Evolutionary conservation across 2,888 invertebrate genomes (phyloP).

Genomic region (Lacanobia wlatinum): DNA sequence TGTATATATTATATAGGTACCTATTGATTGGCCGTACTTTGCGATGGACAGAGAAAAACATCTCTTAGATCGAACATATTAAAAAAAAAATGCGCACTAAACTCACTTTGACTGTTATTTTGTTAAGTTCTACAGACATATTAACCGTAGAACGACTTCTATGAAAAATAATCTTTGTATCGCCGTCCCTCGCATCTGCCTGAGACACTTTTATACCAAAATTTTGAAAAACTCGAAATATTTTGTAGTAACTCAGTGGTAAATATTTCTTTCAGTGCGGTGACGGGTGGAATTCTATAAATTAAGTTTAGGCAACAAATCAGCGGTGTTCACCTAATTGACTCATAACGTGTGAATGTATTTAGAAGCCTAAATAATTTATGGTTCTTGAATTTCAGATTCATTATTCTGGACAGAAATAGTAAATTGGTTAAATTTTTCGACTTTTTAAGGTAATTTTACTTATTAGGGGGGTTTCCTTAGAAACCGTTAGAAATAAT

Average conservation of each 20-base stretch:
- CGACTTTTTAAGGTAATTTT: not conserved
- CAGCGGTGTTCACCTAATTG: constrained; percentile 72
- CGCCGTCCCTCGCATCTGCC: too few species aligned
- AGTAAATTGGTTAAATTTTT: not conserved
- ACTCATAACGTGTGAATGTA: constrained; percentile 71
- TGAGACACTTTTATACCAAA: not conserved
- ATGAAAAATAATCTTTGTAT: too few species aligned
- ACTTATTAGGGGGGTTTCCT: not conserved
- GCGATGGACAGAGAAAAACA: too few species aligned
- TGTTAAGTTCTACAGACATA: too few species aligned
- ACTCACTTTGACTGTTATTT: too few species aligned
- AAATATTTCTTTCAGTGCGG: constrained; percentile 53
- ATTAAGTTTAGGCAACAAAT: constrained; percentile 72
- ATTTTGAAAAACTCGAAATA: not conserved
- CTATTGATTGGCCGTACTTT: too few species aligned
- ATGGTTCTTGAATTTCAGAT: constrained; percentile 27
- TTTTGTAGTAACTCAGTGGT: not conserved
- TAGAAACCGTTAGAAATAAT: not conserved
- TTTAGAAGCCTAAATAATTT: constrained; percentile 67
- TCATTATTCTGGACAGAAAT: not conserved
- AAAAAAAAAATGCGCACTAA: too few species aligned
- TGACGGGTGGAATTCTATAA: constrained; percentile 70
- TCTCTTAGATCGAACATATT: too few species aligned
- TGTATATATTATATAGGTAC: too few species aligned
- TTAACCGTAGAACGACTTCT: too few species aligned